Evolutionary conservation across 2,888 invertebrate genomes (phyloP), one percentile per base, ranked within the genome.

Genomic region (Coremacera marginata): DNA sequence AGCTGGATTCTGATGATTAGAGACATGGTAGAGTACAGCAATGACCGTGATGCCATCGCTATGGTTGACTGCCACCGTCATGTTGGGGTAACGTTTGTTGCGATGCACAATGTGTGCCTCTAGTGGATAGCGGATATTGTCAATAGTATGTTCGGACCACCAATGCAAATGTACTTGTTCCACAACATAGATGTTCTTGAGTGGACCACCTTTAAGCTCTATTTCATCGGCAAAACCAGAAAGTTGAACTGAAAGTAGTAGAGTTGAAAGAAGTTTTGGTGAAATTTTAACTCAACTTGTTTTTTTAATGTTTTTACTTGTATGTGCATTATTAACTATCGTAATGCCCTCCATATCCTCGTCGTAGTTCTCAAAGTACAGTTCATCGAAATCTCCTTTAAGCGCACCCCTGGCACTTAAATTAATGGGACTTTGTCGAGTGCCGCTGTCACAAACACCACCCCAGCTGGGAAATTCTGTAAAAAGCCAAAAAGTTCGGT

Each of bases 81-180:
- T 87, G 80, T 90, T 91, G 0, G 83, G 84, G 82, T 91, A 93
- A 14, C 84, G 84, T 67, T 82, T 83, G 25, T 91, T 90, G 83
- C 92, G 92, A 87, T 93, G 94, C 0, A 94, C 94, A 71, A 94
- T 90, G 84, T 94, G 94, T 77, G 92, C 87, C 87, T 94, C 94
- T 80, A 93, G 85, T 0, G 92, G 91, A 83, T 90, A 92, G 78
- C 93, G 93, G 11, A 91, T 90, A 11, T 92, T 92, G 79, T 95
- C 92, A 19, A 96, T 89, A 0, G 93, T 93, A 86, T 96, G 96
- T 86, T 96, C 96, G 0, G 96, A 95, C 70, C 93, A 92, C 95
- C 95, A 96, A 86, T 96, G 96, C 88, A 96, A 94, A 86, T 96
- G 95, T 70, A 95, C 89, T 87, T 95, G 94, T 76, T 94, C 93